A percentile compares a stretch with the other conserved stretches of the same genome.
phyloP scores from a whole-genome alignment of 30 jellyfish, hydroid and myxozoan genomes.

The Nemopilema nomurai region DNA sequence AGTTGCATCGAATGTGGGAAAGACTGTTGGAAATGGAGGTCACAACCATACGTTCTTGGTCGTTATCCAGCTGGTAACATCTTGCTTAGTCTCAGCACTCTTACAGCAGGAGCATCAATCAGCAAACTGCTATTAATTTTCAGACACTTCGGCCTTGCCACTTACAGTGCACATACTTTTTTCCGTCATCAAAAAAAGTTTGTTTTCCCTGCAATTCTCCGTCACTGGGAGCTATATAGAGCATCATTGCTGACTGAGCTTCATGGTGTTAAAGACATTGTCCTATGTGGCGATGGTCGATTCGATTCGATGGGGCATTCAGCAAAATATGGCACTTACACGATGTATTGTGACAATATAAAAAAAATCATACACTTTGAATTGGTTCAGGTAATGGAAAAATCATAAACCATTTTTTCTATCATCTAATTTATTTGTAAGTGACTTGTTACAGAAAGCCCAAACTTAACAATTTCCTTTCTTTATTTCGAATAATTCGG shows the following conservation, averaged over 20 bases:
- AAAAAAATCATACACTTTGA: slow-evolving; percentile 53
- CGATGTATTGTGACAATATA: slow-evolving; percentile 23
- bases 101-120: slow-evolving; percentile 25
- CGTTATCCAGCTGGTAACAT: slow-evolving; percentile 27
- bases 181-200: slow-evolving; percentile 2
- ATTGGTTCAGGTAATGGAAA: slow-evolving; percentile 35
- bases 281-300: slow-evolving; percentile 23
- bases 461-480: neutral
- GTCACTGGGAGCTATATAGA: slow-evolving; percentile 10
- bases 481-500: neutral
- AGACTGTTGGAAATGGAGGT: slow-evolving; percentile 20
- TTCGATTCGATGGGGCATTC: slow-evolving; percentile 63
- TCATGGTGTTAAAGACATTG: neutral
- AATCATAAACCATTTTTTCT: neutral
- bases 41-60: slow-evolving; percentile 13
- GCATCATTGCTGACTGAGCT: slow-evolving; percentile 10
- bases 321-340: slow-evolving; percentile 58
- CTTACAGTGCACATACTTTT: slow-evolving; percentile 10
- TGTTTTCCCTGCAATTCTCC: slow-evolving; percentile 35
- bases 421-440: neutral
- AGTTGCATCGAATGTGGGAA: slow-evolving; percentile 13
- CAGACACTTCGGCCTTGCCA: slow-evolving; percentile 14
- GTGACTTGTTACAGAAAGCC: neutral
- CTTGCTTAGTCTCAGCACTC: slow-evolving; percentile 2
- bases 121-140: slow-evolving; percentile 16